Evolutionary conservation across 1,140 invertebrate species (phyloP), one percentile per base, ranked within the genome.

Genomic region (Aphis craccivora): DNA sequence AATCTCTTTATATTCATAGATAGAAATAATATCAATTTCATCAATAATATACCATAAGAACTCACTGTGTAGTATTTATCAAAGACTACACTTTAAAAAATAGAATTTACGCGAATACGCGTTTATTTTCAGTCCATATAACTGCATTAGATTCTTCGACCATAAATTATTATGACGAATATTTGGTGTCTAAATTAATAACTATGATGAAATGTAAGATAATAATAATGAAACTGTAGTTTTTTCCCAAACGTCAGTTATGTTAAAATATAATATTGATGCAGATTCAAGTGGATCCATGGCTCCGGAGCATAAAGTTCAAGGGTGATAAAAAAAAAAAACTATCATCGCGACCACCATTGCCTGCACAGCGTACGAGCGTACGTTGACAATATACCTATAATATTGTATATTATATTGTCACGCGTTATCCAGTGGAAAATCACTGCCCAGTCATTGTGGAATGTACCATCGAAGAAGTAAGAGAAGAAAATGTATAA

Each of bases 381-480:
- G 4, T 20, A 35, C 45, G 87, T 89, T 67, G 53, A 43, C 89
- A 43, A n/a, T 55, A 40, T 40, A 55, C 45, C 40, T n/a, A 53
- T 60, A 40, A 40, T n/a, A 30, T 37, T 90, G 37, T 40, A 40
- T 40, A 25, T 76, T 55, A 55, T 55, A 55, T 55, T 67, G 89
- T 90, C 89, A 37, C 81, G 67, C 60, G 76, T 93, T 93, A 93
- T 93, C 91, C 81, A 37, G 8, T 22, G 67, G 76, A 22, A 83
- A 25, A 93, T 93, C 91, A 53, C 40, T 37, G 91, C n/a, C 76
- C 91, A 93, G 91, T 93, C 91, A 93, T 93, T 81, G 91, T 84
- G 91, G 91, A 93, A 83, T 84, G 91, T 51, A 35, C 20, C n/a
- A 20, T 25, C 40, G 60, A 43, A 48, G 37, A 40, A 30, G 6